Evolutionary conservation across 1,140 invertebrate genomes (phyloP).

Genomic region (Colletes latitarsis): DNA sequence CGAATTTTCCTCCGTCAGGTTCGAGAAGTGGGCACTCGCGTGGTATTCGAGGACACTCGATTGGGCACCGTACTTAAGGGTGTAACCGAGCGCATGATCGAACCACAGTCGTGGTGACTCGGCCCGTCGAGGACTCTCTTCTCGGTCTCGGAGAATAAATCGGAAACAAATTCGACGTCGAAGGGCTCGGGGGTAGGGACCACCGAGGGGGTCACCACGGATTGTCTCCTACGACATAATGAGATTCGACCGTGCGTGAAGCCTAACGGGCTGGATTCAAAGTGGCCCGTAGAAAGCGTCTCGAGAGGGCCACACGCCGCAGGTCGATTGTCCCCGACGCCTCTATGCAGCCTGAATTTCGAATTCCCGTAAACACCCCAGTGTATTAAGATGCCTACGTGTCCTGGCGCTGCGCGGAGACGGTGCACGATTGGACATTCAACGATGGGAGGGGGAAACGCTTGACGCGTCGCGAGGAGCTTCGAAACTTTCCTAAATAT

Average conservation of each 20-base stretch:
- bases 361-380: conserved; percentile 65
- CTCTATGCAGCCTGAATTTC: conserved; percentile 63
- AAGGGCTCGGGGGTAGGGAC: conserved; percentile 11
- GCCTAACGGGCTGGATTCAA: conserved; percentile 59
- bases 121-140: conserved; percentile 38
- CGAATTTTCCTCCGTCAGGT: conserved; percentile 21
- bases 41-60: conserved; percentile 57
- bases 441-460: neutral
- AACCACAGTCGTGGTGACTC: conserved; percentile 34
- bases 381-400: conserved; percentile 68
- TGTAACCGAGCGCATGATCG: conserved; percentile 64
- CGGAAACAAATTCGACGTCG: conserved; percentile 64
- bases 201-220: conserved; percentile 1
- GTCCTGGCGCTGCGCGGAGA: conserved; percentile 6
- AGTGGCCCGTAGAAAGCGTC: conserved; percentile 59
- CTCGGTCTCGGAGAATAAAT: conserved; percentile 47
- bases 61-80: conserved; percentile 60
- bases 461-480: neutral
- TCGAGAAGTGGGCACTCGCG: conserved; percentile 54
- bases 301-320: conserved; percentile 52
- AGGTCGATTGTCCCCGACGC: conserved; percentile 30
- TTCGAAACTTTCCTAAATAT: neutral
- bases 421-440: neutral
- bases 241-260: conserved; percentile 68
- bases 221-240: conserved; percentile 52